Percentiles rank a stretch among this genome's conserved stretches.
Evolutionary conservation across 1,140 invertebrate species (phyloP).

Genomic region (Reticulitermes speratus): DNA sequence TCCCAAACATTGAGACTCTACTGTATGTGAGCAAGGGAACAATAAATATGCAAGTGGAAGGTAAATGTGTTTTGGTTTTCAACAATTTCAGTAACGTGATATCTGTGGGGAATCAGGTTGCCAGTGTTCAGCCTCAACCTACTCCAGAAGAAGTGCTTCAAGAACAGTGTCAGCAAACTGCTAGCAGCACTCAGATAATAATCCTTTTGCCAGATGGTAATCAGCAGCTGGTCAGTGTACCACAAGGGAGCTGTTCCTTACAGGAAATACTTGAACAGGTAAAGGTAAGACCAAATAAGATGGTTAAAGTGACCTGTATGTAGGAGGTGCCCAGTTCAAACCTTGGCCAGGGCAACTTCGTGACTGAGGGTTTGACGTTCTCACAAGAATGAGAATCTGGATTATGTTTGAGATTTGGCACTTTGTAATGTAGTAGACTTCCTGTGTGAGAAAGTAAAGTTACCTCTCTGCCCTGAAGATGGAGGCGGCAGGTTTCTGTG

Average conservation of each 20-base stretch:
- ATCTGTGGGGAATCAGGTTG: neutral
- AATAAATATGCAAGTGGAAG: neutral
- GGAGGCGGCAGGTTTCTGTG: too few relatives aligned
- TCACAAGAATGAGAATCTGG: too few relatives aligned
- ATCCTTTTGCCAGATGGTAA: constrained; percentile 12
- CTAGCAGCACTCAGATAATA: neutral
- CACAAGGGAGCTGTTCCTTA: neutral
- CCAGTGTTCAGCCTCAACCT: neutral
- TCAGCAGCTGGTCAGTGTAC: neutral
- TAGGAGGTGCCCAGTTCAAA: too few relatives aligned
- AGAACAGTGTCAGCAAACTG: neutral
- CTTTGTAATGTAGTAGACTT: too few relatives aligned
- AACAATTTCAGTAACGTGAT: constrained; percentile 1
- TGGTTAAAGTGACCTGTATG: too few relatives aligned
- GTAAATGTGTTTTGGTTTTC: neutral
- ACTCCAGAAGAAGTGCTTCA: neutral
- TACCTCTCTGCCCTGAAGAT: too few relatives aligned
- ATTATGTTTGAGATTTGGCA: too few relatives aligned
- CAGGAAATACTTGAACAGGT: constrained; percentile 17
- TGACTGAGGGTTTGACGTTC: too few relatives aligned
- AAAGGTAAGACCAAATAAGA: neutral
- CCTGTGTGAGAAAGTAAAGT: too few relatives aligned
- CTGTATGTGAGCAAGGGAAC: too few relatives aligned
- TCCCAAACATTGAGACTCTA: too few relatives aligned
- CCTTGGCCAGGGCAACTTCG: too few relatives aligned